Evolutionary conservation across 2,888 invertebrate species (phyloP), one percentile per base, ranked within the genome.

Genomic region (Charanyca ferruginea): DNA sequence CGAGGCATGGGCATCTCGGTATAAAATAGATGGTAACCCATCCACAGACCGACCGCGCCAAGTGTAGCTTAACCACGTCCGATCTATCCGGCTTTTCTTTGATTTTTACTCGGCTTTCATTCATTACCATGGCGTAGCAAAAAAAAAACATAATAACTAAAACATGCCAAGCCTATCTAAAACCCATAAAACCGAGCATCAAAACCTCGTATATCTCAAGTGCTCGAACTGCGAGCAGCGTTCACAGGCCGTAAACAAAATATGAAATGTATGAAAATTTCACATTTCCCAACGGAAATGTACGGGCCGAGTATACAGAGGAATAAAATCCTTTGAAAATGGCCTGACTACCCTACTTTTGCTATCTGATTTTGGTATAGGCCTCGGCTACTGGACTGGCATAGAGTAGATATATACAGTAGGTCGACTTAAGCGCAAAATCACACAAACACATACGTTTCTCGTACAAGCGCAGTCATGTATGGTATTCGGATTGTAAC

Each of bases 321-420:
- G 59, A 69, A 73, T 73, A 73, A 78, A 77, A 78, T 68, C 74
- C 79, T 79, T 81, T 81, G 64, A 58, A 72, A 78, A 68, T 65
- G 44, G 52, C 52, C 54, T 51, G 49, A 48, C 65, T 49, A 25
- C 25, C 63, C 55, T 53, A 67, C 51, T 52, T 77, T 65, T 45
- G 55, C 74, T 59, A 78, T 81, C 64, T 69, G 63, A 79, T 81
- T 76, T 66, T 16, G 44, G 54, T 51, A 41, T 59, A 63, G 62
- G 51, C 76, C 28, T 60, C 18, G 4, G 9, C n/a, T n/a, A n/a
- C n/a, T n/a, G n/a, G 18, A 11, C 18, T 49, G 32, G 9, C 16
- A 63, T 5, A 1, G 0, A 3, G 16, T 4, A 38, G 38, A 16
- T 38, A 38, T 4, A 38, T 38, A 5, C 16, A 38, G 38, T 16